Conservation (phyloP, 2,888 invertebrate genomes). For the Copidosoma aretas region DNA sequence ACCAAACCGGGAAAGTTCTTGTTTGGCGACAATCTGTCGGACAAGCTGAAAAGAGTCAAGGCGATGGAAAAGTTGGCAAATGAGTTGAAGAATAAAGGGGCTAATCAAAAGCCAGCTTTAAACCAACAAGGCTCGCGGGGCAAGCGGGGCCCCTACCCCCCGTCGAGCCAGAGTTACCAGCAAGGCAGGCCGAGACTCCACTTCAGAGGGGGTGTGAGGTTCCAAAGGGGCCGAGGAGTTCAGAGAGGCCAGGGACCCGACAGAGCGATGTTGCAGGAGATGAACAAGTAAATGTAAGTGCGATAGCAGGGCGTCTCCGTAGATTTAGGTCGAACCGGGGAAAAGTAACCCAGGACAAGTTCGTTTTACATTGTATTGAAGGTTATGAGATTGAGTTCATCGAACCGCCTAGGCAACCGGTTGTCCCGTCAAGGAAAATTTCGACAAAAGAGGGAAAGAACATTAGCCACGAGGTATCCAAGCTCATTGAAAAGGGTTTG, state of each 20-base stretch:
- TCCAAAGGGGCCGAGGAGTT: no score
- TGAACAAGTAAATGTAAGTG: conserved; percentile 20
- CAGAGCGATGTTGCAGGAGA: neutral
- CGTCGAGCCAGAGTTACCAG: no score
- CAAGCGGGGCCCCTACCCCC: neutral
- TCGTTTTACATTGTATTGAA: neutral
- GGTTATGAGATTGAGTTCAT: neutral
- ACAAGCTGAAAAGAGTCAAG: conserved; percentile 10
- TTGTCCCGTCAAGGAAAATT: no score
- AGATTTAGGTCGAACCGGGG: neutral
- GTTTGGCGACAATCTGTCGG: conserved; percentile 18
- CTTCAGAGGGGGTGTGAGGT: no score
- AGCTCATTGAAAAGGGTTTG: no score
- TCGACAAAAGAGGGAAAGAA: no score
- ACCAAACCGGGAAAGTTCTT: neutral
- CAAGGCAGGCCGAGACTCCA: no score
- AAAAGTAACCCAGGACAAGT: neutral
- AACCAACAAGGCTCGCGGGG: conserved; percentile 18
- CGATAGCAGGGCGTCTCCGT: neutral
- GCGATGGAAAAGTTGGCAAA: neutral
- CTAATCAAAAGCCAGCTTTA: conserved; percentile 2
- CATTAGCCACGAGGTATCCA: no score
- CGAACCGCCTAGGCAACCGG: neutral
- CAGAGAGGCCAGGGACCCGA: no score
- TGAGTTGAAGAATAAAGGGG: no score